Conservation (phyloP, 2,113 vertebrate genomes). For the Oncorhynchus mykiss region DNA sequence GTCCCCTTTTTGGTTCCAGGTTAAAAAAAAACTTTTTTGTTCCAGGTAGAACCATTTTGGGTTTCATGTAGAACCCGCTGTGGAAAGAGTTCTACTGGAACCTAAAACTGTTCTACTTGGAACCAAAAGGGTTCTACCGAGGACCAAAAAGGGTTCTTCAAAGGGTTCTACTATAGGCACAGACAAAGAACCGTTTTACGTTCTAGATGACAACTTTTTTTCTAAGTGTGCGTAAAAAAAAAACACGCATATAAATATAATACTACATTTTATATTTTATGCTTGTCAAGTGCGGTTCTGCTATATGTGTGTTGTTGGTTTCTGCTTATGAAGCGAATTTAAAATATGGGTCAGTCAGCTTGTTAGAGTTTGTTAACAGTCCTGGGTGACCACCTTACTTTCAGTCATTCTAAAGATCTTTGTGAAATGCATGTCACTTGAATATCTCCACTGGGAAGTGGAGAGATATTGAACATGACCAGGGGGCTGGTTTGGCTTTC, state of each 20-base stretch:
- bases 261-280: not conserved
- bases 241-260: conserved; percentile 7
- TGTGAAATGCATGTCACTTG: not conserved
- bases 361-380: not conserved
- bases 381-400: not conserved
- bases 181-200: too few relatives aligned
- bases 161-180: too few relatives aligned
- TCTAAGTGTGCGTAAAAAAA: too few relatives aligned
- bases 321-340: not conserved
- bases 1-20: too few relatives aligned
- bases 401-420: not conserved
- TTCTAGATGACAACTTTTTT: too few relatives aligned
- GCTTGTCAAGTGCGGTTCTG: conserved; percentile 4
- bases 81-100: too few relatives aligned
- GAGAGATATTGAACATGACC: not conserved
- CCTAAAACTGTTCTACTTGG: too few relatives aligned
- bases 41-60: too few relatives aligned
- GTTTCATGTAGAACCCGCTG: too few relatives aligned
- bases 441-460: not conserved
- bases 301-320: not conserved
- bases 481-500: not conserved
- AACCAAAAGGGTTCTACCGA: too few relatives aligned
- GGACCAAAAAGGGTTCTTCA: too few relatives aligned
- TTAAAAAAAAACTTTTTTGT: too few relatives aligned
- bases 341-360: not conserved